A percentile compares a stretch with the other conserved stretches of the same genome.
phyloP scores from a whole-genome alignment of 2,797 vertebrate species.

The Rhinoraja longicauda region DNA sequence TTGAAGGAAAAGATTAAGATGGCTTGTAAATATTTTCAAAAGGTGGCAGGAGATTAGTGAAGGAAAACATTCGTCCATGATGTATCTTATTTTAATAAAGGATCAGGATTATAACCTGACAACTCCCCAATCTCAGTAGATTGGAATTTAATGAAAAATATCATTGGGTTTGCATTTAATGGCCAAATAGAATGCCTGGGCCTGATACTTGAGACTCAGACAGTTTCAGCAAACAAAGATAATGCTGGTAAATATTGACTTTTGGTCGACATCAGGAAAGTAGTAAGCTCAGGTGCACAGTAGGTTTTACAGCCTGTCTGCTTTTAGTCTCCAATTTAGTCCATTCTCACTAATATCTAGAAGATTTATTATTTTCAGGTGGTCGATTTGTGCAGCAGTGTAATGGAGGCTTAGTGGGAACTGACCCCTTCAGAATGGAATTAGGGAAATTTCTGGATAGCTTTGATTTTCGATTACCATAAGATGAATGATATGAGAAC shows the following conservation, averaged over 20 bases:
- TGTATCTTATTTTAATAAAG: not conserved
- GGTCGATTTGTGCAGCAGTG: not conserved
- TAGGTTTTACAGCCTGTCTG: not conserved
- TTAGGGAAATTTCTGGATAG: too few species aligned
- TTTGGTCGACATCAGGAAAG: not conserved
- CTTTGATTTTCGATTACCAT: too few species aligned
- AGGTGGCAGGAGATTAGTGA: not conserved
- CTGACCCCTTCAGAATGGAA: too few species aligned
- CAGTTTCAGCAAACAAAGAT: not conserved
- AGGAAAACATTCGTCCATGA: not conserved
- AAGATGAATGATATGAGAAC: too few species aligned
- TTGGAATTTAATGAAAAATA: not conserved
- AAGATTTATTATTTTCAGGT: not conserved
- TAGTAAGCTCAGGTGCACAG: not conserved
- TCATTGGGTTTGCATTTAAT: not conserved
- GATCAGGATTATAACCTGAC: not conserved
- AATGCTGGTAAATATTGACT: not conserved
- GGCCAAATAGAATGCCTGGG: not conserved
- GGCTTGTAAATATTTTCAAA: not conserved
- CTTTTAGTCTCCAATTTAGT: not conserved
- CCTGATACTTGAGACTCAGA: not conserved
- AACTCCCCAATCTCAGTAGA: not conserved
- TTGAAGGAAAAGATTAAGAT: not conserved
- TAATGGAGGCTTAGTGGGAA: not conserved
- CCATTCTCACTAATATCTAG: not conserved